Evolutionary conservation across 2,113 vertebrate species (phyloP).

Genomic region (Neomonachus schauinslandi): DNA sequence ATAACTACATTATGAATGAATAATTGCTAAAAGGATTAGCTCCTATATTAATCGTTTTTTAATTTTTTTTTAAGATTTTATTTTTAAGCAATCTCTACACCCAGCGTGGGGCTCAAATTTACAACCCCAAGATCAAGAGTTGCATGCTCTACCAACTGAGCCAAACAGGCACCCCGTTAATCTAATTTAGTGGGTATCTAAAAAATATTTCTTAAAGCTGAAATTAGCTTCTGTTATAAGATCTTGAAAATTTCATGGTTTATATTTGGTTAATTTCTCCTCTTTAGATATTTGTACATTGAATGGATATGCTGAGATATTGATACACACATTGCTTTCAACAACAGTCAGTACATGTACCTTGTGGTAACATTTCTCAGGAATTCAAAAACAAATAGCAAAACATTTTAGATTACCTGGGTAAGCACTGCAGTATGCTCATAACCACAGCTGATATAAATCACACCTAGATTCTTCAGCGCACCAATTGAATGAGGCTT

Average conservation of each 20-base stretch:
- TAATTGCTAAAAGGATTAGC: background rate
- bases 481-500: slow-evolving; percentile 91
- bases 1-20: background rate
- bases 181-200: background rate
- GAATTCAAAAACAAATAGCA: background rate
- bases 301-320: background rate
- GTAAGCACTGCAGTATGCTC: slow-evolving; percentile 89
- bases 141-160: background rate
- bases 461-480: slow-evolving; percentile 92
- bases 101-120: background rate
- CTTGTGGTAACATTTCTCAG: background rate
- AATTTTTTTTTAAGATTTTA: background rate
- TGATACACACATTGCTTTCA: background rate
- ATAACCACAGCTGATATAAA: slow-evolving; percentile 93
- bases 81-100: background rate
- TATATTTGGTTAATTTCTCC: slow-evolving; percentile 1
- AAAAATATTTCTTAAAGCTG: slow-evolving; percentile 35
- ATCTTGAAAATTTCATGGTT: slow-evolving; percentile 1
- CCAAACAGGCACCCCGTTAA: background rate
- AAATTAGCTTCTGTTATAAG: background rate
- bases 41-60: background rate
- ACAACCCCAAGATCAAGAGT: background rate
- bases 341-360: background rate
- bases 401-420: slow-evolving; percentile 87
- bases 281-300: background rate